phyloP scores from a whole-genome alignment of 2,113 vertebrate genomes.

The Neolamprologus toae region DNA sequence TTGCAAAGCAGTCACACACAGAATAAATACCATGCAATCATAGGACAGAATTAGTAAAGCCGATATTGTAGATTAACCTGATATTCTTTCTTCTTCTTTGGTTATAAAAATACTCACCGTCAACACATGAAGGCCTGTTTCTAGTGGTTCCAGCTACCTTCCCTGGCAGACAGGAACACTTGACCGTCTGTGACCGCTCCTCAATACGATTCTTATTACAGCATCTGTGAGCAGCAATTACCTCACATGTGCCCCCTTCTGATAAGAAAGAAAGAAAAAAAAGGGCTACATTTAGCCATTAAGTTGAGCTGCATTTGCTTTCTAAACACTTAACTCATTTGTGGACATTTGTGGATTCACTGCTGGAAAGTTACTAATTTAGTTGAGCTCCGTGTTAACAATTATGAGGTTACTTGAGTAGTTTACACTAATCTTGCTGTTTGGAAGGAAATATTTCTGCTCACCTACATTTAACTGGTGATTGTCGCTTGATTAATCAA shows the following conservation, averaged over 20 bases:
- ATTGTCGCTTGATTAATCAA: neutral
- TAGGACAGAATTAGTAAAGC: neutral
- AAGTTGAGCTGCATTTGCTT: neutral
- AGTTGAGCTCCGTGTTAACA: neutral
- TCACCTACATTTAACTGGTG: neutral
- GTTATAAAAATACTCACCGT: conserved; percentile 61
- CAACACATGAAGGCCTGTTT: conserved; percentile 78
- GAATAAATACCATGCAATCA: neutral
- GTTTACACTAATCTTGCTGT: neutral
- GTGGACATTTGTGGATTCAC: neutral
- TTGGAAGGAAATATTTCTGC: neutral
- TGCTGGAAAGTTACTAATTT: neutral
- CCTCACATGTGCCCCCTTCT: conserved; percentile 79
- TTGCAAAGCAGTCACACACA: neutral
- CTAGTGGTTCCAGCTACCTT: conserved; percentile 81
- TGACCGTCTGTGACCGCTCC: conserved; percentile 80
- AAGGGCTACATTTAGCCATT: neutral
- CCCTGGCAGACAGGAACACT: conserved; percentile 80
- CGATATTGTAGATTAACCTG: neutral
- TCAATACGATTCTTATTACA: conserved; percentile 81
- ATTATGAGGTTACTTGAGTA: neutral
- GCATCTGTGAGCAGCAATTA: conserved; percentile 79
- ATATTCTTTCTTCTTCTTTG: neutral
- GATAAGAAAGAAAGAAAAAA: neutral
- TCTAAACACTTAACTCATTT: neutral